Evolutionary conservation across 2,797 vertebrate genomes (phyloP).

Genomic region (Platyrinchus mystaceus): DNA sequence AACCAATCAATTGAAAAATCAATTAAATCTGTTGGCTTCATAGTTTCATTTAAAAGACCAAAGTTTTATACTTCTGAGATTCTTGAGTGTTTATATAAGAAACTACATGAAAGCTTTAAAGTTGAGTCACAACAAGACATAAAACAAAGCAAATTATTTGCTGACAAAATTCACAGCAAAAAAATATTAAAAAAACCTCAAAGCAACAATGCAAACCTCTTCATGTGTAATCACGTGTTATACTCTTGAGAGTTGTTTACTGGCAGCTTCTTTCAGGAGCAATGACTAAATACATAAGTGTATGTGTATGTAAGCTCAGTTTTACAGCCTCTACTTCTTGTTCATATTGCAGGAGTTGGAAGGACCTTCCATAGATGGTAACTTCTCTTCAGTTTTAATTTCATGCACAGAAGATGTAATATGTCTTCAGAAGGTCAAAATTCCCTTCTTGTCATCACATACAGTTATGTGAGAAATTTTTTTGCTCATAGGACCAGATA

Average conservation of each 20-base stretch:
- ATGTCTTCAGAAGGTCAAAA: not conserved
- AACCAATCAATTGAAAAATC: not conserved
- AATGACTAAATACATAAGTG: not conserved
- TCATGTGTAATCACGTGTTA: not conserved
- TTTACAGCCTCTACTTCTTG: not conserved
- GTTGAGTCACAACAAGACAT: not conserved
- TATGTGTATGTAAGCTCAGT: not conserved
- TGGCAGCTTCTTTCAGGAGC: not conserved
- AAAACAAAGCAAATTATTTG: conserved; percentile 4
- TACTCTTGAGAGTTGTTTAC: not conserved
- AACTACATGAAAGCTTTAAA: not conserved
- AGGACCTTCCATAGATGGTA: not conserved
- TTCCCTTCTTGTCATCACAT: not conserved
- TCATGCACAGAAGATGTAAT: not conserved
- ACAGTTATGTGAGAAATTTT: not conserved
- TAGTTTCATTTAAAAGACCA: not conserved
- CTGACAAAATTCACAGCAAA: not conserved
- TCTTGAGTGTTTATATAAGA: not conserved
- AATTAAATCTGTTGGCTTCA: not conserved
- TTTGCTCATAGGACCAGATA: not conserved
- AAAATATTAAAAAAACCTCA: not conserved
- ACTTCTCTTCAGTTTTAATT: not conserved
- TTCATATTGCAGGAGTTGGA: not conserved
- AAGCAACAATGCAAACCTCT: not conserved
- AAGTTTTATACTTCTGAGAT: not conserved